These are phyloP conservation scores for Callyntrura sp. DNA, from an alignment of 2,888 invertebrate genomes.

Conservation along the genomic window DNA sequence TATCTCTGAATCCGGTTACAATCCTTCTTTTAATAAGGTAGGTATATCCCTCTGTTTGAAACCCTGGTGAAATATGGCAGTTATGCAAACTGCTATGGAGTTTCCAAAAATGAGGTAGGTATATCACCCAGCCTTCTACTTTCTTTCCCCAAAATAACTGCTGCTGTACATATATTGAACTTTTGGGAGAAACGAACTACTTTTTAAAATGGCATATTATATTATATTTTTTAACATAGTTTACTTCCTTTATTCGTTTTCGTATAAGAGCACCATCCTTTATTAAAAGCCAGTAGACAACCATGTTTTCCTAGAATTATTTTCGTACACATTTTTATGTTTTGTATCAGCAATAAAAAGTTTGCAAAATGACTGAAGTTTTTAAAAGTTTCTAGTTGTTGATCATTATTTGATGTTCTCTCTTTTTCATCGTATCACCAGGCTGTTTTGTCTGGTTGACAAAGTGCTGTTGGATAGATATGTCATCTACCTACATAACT, in stretches of 20 bases:
- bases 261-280: too few species aligned
- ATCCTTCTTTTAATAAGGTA: too few species aligned
- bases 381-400: conserved; percentile 17
- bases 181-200: background rate
- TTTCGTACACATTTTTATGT: conserved; percentile 44
- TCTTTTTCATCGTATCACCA: background rate
- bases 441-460: background rate
- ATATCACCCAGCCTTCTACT: too few species aligned
- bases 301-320: conserved; percentile 1
- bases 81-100: too few species aligned
- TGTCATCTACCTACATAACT: background rate
- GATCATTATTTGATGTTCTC: conserved; percentile 22
- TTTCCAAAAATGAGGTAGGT: too few species aligned
- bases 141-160: too few species aligned
- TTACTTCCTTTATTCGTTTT: too few species aligned
- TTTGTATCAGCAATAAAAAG: conserved; percentile 52
- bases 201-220: background rate
- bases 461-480: background rate
- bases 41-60: too few species aligned
- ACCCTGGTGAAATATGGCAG: background rate
- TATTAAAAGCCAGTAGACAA: conserved; percentile 4
- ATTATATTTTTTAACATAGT: too few species aligned
- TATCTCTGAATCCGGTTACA: too few species aligned
- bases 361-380: conserved; percentile 31
- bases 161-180: background rate